These are phyloP conservation scores for Ctena decussata DNA, from an alignment of 2,888 invertebrate genomes.

Conservation along the genomic window DNA sequence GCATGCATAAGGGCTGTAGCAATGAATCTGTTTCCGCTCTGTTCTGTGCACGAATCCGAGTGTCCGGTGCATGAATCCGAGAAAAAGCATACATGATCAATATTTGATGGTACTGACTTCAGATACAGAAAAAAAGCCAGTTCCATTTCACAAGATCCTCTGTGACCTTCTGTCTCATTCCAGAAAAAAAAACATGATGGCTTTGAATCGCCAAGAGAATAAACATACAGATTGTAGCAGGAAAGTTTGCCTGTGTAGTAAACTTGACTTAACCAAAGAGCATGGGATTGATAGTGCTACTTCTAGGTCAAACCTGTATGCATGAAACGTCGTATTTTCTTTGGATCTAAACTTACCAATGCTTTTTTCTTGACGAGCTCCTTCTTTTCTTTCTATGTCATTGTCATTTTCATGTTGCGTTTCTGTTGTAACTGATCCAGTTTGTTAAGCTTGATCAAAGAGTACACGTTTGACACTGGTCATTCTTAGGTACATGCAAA, in stretches of 20 bases:
- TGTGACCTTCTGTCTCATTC: slow-evolving; percentile 30
- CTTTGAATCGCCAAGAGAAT: slow-evolving; percentile 20
- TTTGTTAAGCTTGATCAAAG: too few relatives aligned
- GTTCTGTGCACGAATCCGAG: slow-evolving; percentile 50
- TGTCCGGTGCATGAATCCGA: too few relatives aligned
- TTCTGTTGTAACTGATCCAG: too few relatives aligned
- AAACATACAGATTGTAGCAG: slow-evolving; percentile 42
- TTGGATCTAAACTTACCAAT: too few relatives aligned
- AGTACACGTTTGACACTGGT: slow-evolving; percentile 56
- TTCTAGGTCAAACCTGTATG: slow-evolving; percentile 36
- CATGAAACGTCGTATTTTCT: slow-evolving; percentile 10
- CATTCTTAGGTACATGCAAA: slow-evolving; percentile 55
- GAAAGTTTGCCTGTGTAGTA: slow-evolving; percentile 50
- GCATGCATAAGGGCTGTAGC: slow-evolving; percentile 18
- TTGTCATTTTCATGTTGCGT: background rate
- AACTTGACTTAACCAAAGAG: slow-evolving; percentile 32
- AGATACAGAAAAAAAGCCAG: slow-evolving; percentile 20
- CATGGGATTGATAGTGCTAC: slow-evolving; percentile 36
- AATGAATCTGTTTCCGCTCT: too few relatives aligned
- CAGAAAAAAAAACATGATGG: slow-evolving; percentile 38
- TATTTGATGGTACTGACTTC: background rate
- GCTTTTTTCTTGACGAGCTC: too few relatives aligned
- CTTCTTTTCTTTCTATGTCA: too few relatives aligned
- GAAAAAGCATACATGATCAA: too few relatives aligned
- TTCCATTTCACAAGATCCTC: slow-evolving; percentile 41